Evolutionary conservation across 1,140 invertebrate genomes (phyloP), one percentile per base, ranked within the genome.

Genomic region (Harlomillsia oculata): DNA sequence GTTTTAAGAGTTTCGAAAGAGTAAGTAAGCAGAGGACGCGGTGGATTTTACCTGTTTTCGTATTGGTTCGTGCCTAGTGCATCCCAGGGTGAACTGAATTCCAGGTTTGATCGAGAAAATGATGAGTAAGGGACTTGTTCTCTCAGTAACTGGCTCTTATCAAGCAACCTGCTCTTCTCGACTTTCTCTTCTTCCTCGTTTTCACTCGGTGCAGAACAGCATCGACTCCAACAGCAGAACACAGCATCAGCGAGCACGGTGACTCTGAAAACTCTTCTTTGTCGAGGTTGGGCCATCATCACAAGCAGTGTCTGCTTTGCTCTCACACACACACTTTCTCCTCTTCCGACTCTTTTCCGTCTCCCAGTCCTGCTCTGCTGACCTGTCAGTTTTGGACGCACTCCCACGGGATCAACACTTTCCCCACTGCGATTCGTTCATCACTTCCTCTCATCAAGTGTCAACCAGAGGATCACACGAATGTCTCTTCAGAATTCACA

Each of bases 121-220:
- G 60, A 62, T 62, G 60, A 62, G 54, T 62, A 54, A 62, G 60
- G 55, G 60, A 58, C 50, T 58, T 52, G 34, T 46, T 56, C 48
- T 25, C 50, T 37, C 39, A 29, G 18, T 37, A 16, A 41, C 20
- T 30, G 28, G 30, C 45, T 48, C 29, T 48, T 48, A 48, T 48
- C 26, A 32, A 23, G 28, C 29, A 48, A 48, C 26, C 26, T n/a
- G 45, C 6, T 4, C 20, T 20, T 21, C 21, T 9, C 16, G 26
- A 26, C 53, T 61, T 39, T 51, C 53, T 55, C 49, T 57, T 46
- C 28, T 46, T 28, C n/a, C 39, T 44, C 39, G 28, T 32, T 23
- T n/a, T 36, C 44, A n/a, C n/a, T n/a, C n/a, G n/a, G n/a, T n/a
- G n/a, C n/a, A n/a, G n/a, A n/a, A n/a, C n/a, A n/a, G n/a, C n/a